Evolutionary conservation across 2,888 invertebrate genomes (phyloP), one percentile per base, ranked within the genome.

Genomic region (Myathropa florea): DNA sequence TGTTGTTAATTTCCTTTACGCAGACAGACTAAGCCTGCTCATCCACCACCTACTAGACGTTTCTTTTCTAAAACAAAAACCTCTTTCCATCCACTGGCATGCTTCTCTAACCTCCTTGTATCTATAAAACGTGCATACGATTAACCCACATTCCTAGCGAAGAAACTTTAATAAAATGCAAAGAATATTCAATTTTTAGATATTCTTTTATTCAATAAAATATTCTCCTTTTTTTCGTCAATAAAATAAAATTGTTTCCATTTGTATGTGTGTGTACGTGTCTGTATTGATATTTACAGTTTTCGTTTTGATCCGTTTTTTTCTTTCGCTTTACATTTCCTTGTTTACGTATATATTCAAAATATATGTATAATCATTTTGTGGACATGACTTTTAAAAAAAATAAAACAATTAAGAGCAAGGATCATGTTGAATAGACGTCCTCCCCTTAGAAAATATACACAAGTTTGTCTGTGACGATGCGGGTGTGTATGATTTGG

Each of bases 221-320:
- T 79, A 79, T 68, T 46, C 4, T 46, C 14, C 4, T 79, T 24
- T 79, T 53, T 59, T 80, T 83, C 39, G 70, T 80, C 83, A 80
- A 71, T 76, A 76, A 84, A 84, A 81, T 84, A 81, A 81, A 81
- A 84, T 81, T 71, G 76, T 81, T 84, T 81, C 39, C 71, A 81
- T 76, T 76, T 79, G 30, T 76, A 33, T 63, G 46, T 76, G 18
- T 46, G 4, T 63, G 26, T 57, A 23, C 70, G 59, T 78, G 18
- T 75, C 18, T 55, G 53, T 33, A 61, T 63, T 71, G 12, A 70
- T 84, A 84, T 80, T 80, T 75, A 84, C 83, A 83, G 21, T 28
- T 23, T 73, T 36, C 28, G 53, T 14, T 79, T 18, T 53, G 59
- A 26, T 64, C 24, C 14, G 12, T 18, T 53, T 10, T 9, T 26